Conservation (phyloP, 2,113 vertebrate genomes). For the Falcunculus frontatus region DNA sequence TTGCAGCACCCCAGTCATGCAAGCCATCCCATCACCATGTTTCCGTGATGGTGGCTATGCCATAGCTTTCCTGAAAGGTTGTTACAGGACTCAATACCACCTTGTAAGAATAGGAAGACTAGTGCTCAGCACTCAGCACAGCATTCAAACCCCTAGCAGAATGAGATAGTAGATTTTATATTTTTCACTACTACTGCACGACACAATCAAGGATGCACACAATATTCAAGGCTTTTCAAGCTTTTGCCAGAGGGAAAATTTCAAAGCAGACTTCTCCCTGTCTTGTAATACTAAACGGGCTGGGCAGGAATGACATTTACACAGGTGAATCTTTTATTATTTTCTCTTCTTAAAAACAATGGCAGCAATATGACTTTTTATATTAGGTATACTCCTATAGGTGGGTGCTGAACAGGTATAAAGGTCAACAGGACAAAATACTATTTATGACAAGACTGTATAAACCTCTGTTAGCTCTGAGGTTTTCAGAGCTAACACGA, state of each 20-base stretch:
- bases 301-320: slow-evolving; percentile 25
- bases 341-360: neutral
- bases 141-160: neutral
- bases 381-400: neutral
- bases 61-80: neutral
- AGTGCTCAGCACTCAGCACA: neutral
- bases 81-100: neutral
- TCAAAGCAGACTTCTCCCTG: neutral
- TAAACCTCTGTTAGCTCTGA: neutral
- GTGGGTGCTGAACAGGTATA: neutral
- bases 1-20: neutral
- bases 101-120: neutral
- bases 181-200: neutral
- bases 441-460: neutral
- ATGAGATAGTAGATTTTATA: neutral
- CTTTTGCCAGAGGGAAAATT: neutral
- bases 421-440: slow-evolving; percentile 7
- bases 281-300: neutral
- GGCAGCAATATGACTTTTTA: neutral
- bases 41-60: neutral
- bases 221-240: neutral
- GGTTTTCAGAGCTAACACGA: neutral
- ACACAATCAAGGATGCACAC: neutral
- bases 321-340: neutral
- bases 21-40: neutral